Conservation (phyloP, 2,888 invertebrate species). For the Orthonychiurus folsomi region DNA sequence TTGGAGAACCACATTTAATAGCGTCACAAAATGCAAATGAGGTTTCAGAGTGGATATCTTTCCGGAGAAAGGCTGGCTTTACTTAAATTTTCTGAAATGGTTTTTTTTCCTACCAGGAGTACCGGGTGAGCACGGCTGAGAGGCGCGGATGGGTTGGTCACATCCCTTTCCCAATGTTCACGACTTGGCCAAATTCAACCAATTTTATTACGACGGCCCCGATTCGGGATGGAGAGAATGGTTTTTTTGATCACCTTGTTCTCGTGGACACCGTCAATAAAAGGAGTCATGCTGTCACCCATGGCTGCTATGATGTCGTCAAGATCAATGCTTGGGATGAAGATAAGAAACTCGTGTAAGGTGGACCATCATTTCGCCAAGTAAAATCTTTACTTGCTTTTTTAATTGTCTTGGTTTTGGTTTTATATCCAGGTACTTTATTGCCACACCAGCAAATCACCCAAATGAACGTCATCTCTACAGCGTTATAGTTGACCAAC, state of each 20-base stretch:
- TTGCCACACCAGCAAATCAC: slow-evolving; percentile 72
- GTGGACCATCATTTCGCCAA: no score
- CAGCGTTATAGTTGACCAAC: slow-evolving; percentile 63
- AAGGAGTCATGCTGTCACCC: slow-evolving; percentile 67
- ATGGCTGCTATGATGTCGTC: slow-evolving; percentile 74
- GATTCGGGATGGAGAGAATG: slow-evolving; percentile 68
- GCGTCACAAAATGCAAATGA: no score
- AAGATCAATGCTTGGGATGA: slow-evolving; percentile 78
- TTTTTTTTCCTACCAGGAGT: slow-evolving; percentile 58
- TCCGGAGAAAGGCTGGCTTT: no score
- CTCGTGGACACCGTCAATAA: slow-evolving; percentile 60
- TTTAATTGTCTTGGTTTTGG: no score
- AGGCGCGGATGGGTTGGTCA: slow-evolving; percentile 76
- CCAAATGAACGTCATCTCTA: slow-evolving; percentile 83
- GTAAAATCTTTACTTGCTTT: slow-evolving; percentile 14
- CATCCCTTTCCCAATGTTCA: slow-evolving; percentile 66
- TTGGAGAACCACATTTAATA: no score
- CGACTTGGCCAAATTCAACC: slow-evolving; percentile 55
- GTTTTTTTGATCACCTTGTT: slow-evolving; percentile 60
- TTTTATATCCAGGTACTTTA: slow-evolving; percentile 78
- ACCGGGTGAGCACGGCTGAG: slow-evolving; percentile 60
- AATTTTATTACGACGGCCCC: slow-evolving; percentile 74
- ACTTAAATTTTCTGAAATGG: no score
- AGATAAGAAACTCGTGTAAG: slow-evolving; percentile 71
- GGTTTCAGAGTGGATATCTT: no score